phyloP scores from a whole-genome alignment of 2,797 vertebrate genomes.

The Pantherophis vulpinus region DNA sequence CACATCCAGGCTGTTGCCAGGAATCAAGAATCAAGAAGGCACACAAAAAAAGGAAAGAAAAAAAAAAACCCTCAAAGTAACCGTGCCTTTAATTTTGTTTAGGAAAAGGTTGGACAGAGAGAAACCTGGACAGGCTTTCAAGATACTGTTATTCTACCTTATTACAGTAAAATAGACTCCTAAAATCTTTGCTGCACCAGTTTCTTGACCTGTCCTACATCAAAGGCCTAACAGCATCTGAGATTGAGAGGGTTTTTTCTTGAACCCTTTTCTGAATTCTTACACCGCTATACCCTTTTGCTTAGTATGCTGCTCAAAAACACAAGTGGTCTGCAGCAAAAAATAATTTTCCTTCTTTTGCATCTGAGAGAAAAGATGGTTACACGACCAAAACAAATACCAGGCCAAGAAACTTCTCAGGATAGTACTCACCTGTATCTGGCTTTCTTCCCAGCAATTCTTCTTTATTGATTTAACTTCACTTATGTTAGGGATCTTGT shows the following conservation, averaged over 20 bases:
- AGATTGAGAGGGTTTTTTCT: not conserved
- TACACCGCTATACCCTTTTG: not conserved
- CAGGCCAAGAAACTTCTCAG: not conserved
- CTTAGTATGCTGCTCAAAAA: not conserved
- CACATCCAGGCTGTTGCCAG: not conserved
- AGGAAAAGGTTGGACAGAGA: not conserved
- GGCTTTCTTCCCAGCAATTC: constrained; percentile 67
- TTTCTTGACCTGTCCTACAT: not conserved
- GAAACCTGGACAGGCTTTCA: not conserved
- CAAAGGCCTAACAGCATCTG: not conserved
- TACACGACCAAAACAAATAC: not conserved
- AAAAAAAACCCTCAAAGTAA: not conserved
- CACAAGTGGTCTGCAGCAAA: not conserved
- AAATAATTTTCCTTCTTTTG: not conserved
- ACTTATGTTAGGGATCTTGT: constrained; percentile 68
- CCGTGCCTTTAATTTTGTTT: not conserved
- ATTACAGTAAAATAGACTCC: not conserved
- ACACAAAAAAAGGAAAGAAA: not conserved
- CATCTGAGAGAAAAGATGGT: not conserved
- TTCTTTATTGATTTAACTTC: constrained; percentile 69
- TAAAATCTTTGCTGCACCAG: not conserved
- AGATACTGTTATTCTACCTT: not conserved
- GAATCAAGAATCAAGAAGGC: not conserved
- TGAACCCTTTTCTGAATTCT: not conserved
- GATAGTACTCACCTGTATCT: constrained; percentile 64